phyloP scores from a whole-genome alignment of 64 coral and sea anemone species.

The Catalaphyllia jardinei region DNA sequence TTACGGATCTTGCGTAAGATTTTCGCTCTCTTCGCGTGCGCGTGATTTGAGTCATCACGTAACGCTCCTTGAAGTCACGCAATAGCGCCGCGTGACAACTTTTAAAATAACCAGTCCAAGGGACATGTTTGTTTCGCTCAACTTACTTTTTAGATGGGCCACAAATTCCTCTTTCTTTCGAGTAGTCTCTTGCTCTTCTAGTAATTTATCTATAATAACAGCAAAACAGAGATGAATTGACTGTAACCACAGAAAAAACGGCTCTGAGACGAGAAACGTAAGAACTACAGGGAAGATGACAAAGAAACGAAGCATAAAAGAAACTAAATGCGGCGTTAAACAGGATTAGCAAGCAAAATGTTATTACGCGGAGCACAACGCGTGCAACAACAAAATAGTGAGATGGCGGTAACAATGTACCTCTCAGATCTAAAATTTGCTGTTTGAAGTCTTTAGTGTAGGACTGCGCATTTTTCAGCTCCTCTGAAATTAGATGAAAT shows the following conservation, averaged over 20 bases:
- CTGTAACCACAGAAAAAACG: neutral
- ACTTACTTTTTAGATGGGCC: constrained; percentile 87
- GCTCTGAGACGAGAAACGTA: neutral
- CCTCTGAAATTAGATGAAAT: constrained; percentile 74
- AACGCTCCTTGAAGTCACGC: no score
- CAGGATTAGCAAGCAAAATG: neutral
- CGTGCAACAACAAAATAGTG: neutral
- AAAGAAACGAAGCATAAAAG: neutral
- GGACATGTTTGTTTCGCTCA: neutral
- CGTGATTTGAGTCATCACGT: no score
- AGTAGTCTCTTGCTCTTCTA: constrained; percentile 89
- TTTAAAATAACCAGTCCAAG: no score
- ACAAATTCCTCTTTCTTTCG: constrained; percentile 85
- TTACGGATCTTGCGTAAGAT: no score
- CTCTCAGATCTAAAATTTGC: constrained; percentile 94
- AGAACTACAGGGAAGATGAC: no score
- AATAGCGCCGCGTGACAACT: no score
- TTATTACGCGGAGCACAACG: neutral
- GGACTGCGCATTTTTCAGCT: constrained; percentile 85
- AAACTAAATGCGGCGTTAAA: neutral
- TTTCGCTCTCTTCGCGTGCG: no score
- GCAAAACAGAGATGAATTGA: neutral
- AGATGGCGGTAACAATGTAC: constrained; percentile 38
- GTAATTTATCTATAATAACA: constrained; percentile 79
- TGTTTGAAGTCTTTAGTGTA: constrained; percentile 97